These are phyloP conservation scores for Ovibos moschatus DNA, from an alignment of 2,113 vertebrate genomes.

Conservation along the genomic window DNA sequence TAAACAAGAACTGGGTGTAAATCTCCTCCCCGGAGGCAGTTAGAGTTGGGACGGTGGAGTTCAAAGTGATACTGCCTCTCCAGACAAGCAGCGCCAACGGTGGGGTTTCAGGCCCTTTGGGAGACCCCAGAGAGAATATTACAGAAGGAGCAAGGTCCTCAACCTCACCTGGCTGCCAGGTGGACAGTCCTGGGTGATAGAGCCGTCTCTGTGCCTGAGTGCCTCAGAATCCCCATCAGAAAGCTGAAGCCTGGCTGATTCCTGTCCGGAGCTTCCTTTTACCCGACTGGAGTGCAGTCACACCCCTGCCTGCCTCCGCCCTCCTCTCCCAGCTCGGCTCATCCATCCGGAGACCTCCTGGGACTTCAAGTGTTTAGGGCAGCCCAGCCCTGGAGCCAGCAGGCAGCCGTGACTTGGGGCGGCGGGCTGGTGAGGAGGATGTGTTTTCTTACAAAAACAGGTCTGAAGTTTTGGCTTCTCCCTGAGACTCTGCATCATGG, in stretches of 20 bases:
- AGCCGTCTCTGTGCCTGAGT: background rate
- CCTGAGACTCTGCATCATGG: background rate
- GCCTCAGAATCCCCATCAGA: background rate
- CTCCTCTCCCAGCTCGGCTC: background rate
- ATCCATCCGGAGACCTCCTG: background rate
- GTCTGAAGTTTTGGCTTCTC: background rate
- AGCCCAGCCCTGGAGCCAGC: background rate
- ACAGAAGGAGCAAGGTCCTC: background rate
- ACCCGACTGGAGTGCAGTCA: background rate
- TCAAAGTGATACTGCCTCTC: background rate
- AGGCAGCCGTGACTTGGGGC: background rate
- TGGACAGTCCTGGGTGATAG: background rate
- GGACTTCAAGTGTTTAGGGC: background rate
- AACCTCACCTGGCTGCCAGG: background rate
- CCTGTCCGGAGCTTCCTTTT: background rate
- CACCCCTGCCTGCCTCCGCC: background rate
- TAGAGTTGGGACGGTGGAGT: background rate
- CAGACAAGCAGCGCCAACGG: rapidly evolving
- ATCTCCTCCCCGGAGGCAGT: background rate
- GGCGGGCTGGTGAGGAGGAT: background rate
- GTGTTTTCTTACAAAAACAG: background rate
- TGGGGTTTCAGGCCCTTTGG: background rate
- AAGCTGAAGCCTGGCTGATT: background rate
- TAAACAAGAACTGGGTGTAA: background rate
- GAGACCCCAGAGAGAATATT: background rate